These are phyloP conservation scores for Globodera rostochiensis DNA, from an alignment of 1,140 invertebrate species.

Conservation along the genomic window DNA sequence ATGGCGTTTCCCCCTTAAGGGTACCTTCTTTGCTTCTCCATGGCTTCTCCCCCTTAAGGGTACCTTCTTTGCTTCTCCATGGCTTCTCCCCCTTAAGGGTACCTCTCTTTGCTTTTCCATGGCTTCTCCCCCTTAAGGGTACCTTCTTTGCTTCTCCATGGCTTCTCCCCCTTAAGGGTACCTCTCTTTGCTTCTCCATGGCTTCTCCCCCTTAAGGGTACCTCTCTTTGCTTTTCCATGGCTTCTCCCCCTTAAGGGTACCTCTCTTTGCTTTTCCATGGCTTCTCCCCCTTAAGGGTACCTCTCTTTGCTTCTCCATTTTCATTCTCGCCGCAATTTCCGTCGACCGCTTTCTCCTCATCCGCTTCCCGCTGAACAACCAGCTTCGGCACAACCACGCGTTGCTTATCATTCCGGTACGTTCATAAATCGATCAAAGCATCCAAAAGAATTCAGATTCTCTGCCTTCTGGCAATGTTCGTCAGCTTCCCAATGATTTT, in stretches of 20 bases:
- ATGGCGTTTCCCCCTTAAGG: constrained; percentile 43
- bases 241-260: no score
- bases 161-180: no score
- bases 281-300: constrained; percentile 44
- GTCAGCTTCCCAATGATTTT: constrained; percentile 55
- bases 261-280: background rate
- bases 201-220: no score
- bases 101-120: no score
- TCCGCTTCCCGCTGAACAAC: constrained; percentile 63
- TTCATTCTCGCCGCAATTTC: constrained; percentile 62
- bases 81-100: no score
- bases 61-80: no score
- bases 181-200: no score
- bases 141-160: no score
- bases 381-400: constrained; percentile 58
- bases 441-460: constrained; percentile 39
- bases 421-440: background rate
- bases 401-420: constrained; percentile 52
- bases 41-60: no score
- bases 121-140: no score
- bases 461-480: constrained; percentile 51
- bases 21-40: constrained; percentile 22
- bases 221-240: no score
- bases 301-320: constrained; percentile 57
- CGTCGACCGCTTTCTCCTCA: constrained; percentile 59